phyloP scores from a whole-genome alignment of 2,797 vertebrate genomes.

The Microtus californicus region DNA sequence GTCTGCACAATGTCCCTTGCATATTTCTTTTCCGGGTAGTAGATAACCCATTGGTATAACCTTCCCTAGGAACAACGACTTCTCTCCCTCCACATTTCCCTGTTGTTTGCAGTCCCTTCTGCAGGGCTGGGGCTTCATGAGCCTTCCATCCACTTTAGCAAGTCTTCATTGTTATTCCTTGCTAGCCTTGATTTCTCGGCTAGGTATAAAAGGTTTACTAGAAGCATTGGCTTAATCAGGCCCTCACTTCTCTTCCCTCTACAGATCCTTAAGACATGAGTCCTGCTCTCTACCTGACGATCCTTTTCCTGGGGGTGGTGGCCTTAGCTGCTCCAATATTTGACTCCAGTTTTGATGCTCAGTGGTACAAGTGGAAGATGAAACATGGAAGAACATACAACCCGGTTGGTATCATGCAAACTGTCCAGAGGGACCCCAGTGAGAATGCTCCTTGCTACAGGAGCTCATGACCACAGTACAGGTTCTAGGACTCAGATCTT shows the following conservation, averaged over 20 bases:
- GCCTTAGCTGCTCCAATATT: slow-evolving; percentile 86
- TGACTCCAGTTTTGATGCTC: slow-evolving; percentile 88
- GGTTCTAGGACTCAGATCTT: neutral
- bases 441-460: neutral
- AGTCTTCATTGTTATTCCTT: neutral
- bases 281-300: slow-evolving; percentile 78
- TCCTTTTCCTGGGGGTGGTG: slow-evolving; percentile 80
- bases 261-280: slow-evolving; percentile 79
- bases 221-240: neutral
- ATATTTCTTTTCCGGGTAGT: neutral
- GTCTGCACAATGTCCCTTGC: neutral
- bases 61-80: neutral
- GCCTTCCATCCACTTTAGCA: neutral
- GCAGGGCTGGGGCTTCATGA: neutral
- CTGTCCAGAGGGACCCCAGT: neutral
- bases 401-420: slow-evolving; percentile 83
- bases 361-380: slow-evolving; percentile 92
- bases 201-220: neutral
- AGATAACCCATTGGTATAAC: neutral
- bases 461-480: neutral
- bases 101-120: neutral
- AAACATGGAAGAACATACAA: slow-evolving; percentile 90
- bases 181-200: neutral
- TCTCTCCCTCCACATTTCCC: no score
- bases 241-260: neutral